Base-by-base conservation (phyloP, 1,140 invertebrate species). In the Oncopeltus fasciatus region DNA sequence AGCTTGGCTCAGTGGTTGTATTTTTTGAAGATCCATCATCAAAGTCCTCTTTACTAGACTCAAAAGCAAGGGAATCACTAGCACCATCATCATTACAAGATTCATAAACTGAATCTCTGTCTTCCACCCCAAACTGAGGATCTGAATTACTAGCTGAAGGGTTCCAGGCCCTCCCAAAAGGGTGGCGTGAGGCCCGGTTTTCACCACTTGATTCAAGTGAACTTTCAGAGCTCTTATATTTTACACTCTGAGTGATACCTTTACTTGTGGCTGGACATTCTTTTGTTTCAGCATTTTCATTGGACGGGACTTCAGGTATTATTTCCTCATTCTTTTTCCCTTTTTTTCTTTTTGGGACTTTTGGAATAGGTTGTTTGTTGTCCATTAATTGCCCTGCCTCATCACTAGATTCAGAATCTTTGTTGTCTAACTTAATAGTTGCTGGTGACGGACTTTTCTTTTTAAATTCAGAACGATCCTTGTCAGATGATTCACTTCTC, bases 71-170 rank as follows among this genome's bases (percentile, higher is more conserved):
- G n/a, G 21, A 53, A 53, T 53, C 49, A 53, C 49, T 53, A 24
- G 33, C 18, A 33, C 31, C 65, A 44, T 64, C 62, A 43, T 68
- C 67, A 31, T 65, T 66, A 58, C 67, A 68, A 3, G 67, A 68
- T 58, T 68, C 67, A 58, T 68, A 68, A 20, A 68, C 67, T 12
- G 67, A 68, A 46, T 65, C 67, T 12, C 65, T 43, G 33, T 68
- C 67, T 57, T 66, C 67, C 0, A 43, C 26, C 2, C 11, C n/a
- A 44, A 56, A 8, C 26, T 65, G 43, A 53, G 64, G 38, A 49
- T 59, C 43, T 24, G 18, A 49, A 46, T 16, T 57, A n/a, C 56
- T 57, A 53, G 24, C 49, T 11, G 24, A 18, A 53, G 21, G 21
- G 24, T 24, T 53, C 49, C 49, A 53, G 24, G 20, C 26, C 24